Percentiles rank a stretch among this genome's conserved stretches.
These are phyloP conservation scores for Hemibagrus guttatus DNA, from an alignment of 2,797 vertebrate species.

Conservation along the genomic window DNA sequence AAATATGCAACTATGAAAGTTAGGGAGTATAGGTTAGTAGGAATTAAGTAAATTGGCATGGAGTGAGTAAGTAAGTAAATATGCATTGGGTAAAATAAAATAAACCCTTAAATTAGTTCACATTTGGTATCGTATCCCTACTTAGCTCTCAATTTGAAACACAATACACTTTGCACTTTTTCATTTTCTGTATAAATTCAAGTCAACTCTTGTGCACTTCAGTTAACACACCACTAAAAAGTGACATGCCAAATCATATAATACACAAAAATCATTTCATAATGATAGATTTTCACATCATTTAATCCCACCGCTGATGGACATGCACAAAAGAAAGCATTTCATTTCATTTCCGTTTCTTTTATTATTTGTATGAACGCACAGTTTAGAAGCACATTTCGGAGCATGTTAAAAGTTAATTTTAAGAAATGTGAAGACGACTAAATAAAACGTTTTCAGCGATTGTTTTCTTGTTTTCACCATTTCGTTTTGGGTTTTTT, in stretches of 20 bases:
- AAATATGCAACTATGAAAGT: too few relatives aligned
- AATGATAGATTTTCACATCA: background rate
- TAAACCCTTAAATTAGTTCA: background rate
- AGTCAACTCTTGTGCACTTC: background rate
- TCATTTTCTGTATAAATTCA: background rate
- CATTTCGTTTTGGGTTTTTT: background rate
- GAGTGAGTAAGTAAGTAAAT: too few relatives aligned
- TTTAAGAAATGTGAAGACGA: background rate
- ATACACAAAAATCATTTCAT: background rate
- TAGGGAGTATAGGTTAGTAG: too few relatives aligned
- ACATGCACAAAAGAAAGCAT: background rate
- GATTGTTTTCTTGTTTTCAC: background rate
- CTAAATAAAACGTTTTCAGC: too few relatives aligned
- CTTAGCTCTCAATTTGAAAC: background rate
- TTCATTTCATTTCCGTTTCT: background rate
- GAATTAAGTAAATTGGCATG: too few relatives aligned
- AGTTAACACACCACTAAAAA: background rate
- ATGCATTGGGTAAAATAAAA: background rate
- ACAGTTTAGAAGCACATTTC: background rate
- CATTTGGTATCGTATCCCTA: background rate
- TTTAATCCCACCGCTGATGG: background rate
- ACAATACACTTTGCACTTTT: background rate
- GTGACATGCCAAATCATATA: background rate
- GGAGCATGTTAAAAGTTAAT: background rate
- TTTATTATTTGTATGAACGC: background rate